phyloP scores from a whole-genome alignment of 1,140 invertebrate species.

The Drosophila ficusphila region DNA sequence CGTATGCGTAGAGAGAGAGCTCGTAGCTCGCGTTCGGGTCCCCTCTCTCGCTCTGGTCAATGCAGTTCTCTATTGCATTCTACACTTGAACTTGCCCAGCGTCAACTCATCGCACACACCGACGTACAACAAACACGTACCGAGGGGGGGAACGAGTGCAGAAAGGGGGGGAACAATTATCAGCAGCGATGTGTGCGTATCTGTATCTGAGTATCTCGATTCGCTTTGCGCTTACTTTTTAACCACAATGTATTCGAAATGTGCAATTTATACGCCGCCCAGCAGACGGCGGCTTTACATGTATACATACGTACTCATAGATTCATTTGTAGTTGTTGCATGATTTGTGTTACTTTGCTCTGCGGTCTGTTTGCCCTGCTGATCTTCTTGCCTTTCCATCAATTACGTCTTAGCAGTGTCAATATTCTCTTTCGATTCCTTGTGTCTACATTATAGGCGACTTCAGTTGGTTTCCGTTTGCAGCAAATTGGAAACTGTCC shows the following conservation, averaged over 20 bases:
- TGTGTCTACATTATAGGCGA: not conserved
- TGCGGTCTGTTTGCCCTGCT: slow-evolving; percentile 26
- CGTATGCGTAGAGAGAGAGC: slow-evolving; percentile 64
- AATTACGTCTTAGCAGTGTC: slow-evolving; percentile 57
- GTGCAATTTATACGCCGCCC: slow-evolving; percentile 73
- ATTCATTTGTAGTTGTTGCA: slow-evolving; percentile 25
- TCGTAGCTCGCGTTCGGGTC: slow-evolving; percentile 3
- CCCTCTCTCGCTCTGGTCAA: slow-evolving; percentile 23
- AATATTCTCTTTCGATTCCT: slow-evolving; percentile 1
- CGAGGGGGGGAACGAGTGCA: not conserved
- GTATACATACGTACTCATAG: slow-evolving; percentile 20
- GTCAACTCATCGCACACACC: slow-evolving; percentile 57
- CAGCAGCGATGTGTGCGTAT: slow-evolving; percentile 51
- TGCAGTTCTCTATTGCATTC: slow-evolving; percentile 75
- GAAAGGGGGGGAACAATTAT: slow-evolving; percentile 50
- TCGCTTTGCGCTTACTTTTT: slow-evolving; percentile 71
- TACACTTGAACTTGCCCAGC: slow-evolving; percentile 80
- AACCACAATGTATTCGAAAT: slow-evolving; percentile 81
- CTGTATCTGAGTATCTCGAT: slow-evolving; percentile 47
- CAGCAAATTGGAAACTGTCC: slow-evolving; percentile 10
- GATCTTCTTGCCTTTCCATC: slow-evolving; percentile 58
- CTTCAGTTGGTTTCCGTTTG: slow-evolving; percentile 9
- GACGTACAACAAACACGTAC: slow-evolving; percentile 13
- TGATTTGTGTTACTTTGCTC: slow-evolving; percentile 14
- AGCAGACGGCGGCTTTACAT: slow-evolving; percentile 21